Base-by-base conservation (phyloP, 2,113 vertebrate species). In the Xerus inauris region DNA sequence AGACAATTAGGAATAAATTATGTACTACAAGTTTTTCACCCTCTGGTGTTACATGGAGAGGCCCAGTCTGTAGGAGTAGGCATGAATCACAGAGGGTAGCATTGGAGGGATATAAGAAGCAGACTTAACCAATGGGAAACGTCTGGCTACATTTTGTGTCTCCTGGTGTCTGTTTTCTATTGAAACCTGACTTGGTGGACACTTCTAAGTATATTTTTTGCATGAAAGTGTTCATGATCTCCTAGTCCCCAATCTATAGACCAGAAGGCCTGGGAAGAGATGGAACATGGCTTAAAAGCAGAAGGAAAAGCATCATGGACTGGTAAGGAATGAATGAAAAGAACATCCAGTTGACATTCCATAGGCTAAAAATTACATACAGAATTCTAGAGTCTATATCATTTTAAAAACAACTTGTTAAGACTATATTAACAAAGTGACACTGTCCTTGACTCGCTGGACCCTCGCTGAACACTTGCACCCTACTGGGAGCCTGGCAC, bases 101-200 rank as follows among this genome's bases (percentile, higher is more conserved):
- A 4, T 20, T 51, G 12, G 71, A 14, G n/a, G 42, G 51, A 49
- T 72, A 12, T 5, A 69, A 76, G 64, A 57, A 35, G 57, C 28
- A 83, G 28, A 38, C 17, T 51, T 57, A 40, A 24, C 20, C 14
- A 30, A 5, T 7, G 17, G 28, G 40, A 86, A 77, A 38, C 45
- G 17, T 4, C 13, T 3, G 28, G 69, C 12, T 1, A 19, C 64
- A 49, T 16, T 28, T 1, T 0, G 24, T 35, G 6, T 64, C 64
- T 76, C 13, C 8, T n/a, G 89, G 28, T 5, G 26, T 82, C 47
- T 82, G 0, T 76, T 87, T 95, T 79, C 57, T 47, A 22, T 1
- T 83, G 42, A 62, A 14, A 59, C 32, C 35, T 38, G 1, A 13
- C 22, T 12, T 40, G 19, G 6, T 67, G 7, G 47, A 64, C 5